Evolutionary conservation across 2,113 vertebrate genomes (phyloP), one percentile per base, ranked within the genome.

Genomic region (Rhynchopsitta pachyrhyncha): DNA sequence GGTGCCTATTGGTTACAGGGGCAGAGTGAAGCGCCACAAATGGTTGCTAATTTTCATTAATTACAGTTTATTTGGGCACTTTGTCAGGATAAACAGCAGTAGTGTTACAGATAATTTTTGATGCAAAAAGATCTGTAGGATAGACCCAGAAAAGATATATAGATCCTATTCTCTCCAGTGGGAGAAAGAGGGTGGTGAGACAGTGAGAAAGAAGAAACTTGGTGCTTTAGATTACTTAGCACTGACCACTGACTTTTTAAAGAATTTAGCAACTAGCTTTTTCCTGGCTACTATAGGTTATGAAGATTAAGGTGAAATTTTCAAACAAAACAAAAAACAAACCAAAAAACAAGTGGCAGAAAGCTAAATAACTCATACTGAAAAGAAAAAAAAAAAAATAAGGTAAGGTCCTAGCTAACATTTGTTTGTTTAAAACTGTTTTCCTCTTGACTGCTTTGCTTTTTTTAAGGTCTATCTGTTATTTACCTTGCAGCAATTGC

Each of bases 221-320:
- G 25, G 11, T 89, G 13, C 69, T 69, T 8, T 0, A 0, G 10
- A n/a, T 74, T 70, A 23, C 7, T 27, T 75, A 25, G 9, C n/a
- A 70, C 6, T 87, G 18, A 41, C 5, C n/a, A 70, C 6, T 85
- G 18, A 41, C 5, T 41, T 78, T 33, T 57, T 3, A 79, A 70
- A 75, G 16, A 75, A 25, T 53, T 37, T 63, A 7, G 2, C 25
- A 90, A 46, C 10, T 5, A 76, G 3, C 2, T 2, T 49, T 57
- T 84, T 79, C 31, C 17, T 59, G 39, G 35, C 10, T 78, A 25
- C 2, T 42, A 5, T 35, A 71, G 11, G 0, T 50, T 73, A 46
- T 13, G 17, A 9, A 84, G 28, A 63, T 53, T 76, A 67, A 1
- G 2, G 35, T 24, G 14, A 90, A 84, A 82, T 60, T 41, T 50